Percentiles rank a stretch among this genome's conserved stretches.
Evolutionary conservation across 2,888 invertebrate species (phyloP).

Genomic region (Hirtodrosophila confusa): DNA sequence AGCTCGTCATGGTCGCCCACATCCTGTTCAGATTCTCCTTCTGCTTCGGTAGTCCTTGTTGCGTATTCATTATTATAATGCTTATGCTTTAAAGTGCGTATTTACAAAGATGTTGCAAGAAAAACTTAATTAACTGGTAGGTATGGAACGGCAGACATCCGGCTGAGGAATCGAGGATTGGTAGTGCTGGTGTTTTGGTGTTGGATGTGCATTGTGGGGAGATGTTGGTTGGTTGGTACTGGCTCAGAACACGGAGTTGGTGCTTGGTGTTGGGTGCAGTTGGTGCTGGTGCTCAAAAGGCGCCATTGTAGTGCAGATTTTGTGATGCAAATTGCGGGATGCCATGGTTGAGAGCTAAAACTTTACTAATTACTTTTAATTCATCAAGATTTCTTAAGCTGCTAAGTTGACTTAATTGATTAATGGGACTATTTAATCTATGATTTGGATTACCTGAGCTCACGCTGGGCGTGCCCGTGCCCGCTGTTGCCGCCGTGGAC

Average conservation of each 20-base stretch:
- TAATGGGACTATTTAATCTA: constrained; percentile 50
- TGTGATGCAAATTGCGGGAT: constrained; percentile 84
- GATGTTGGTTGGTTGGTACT: constrained; percentile 38
- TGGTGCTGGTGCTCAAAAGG: constrained; percentile 74
- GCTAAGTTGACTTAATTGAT: constrained; percentile 68
- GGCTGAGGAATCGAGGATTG: constrained; percentile 32
- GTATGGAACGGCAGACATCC: constrained; percentile 39
- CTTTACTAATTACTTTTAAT: constrained; percentile 92
- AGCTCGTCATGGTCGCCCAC: constrained; percentile 13
- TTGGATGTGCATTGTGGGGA: constrained; percentile 52
- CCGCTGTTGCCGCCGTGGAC: constrained; percentile 27
- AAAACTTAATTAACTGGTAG: constrained; percentile 57
- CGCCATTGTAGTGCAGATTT: constrained; percentile 79
- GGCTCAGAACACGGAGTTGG: constrained; percentile 37
- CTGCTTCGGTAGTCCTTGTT: constrained; percentile 26
- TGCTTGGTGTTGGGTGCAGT: constrained; percentile 36
- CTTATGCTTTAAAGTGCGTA: constrained; percentile 71
- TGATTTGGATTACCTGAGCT: constrained; percentile 73
- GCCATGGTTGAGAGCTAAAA: constrained; percentile 91
- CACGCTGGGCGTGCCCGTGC: constrained; percentile 34
- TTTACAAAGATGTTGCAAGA: constrained; percentile 72
- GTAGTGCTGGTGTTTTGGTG: constrained; percentile 18
- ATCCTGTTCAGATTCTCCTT: constrained; percentile 17
- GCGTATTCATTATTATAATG: constrained; percentile 49
- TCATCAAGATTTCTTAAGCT: constrained; percentile 87